Base-by-base conservation (phyloP, 2,113 vertebrate genomes). In the Aramus guarauna region DNA sequence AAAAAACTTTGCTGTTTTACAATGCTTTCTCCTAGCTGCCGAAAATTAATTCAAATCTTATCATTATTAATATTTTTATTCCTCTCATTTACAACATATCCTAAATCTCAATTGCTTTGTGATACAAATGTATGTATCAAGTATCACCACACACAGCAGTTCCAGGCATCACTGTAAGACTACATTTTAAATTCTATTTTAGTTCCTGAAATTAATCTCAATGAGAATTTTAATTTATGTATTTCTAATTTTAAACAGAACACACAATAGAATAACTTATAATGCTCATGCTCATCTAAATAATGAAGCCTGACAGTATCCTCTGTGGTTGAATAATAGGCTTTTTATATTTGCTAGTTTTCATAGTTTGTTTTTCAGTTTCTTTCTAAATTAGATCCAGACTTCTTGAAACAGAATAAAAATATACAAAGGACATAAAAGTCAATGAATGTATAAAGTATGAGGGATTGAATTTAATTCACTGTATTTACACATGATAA, bases 221-320 rank as follows among this genome's bases (percentile, higher is more conserved):
- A 84, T 90, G 91, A 91, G 95, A 95, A 90, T 97, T 96, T 96
- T 96, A 95, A 94, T 96, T 92, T 90, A 90, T 91, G 78, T 84
- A 85, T 94, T 94, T 97, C 94, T 97, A 95, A 97, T 95, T 97
- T 82, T 72, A 95, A 94, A 92, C 45, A 86, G 95, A 96, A 91
- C 89, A 82, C 76, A 94, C 94, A 97, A 91, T 92, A 56, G 88
- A 96, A 69, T 95, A 87, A 79, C 95, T 88, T 97, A 78, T 76
- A 95, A 94, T 26, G 39, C 94, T 97, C 81, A 95, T 93, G 89
- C 92, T 97, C 94, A 95, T 96, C 96, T 94, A 94, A 97, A 95
- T 98, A 98, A 96, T 94, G 94, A 97, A 96, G 52, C 56, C 47
- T 77, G 91, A 89, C 88, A 92, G 78, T 94, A 97, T 92, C 59